Conservation (phyloP, 2,113 vertebrate species). For the Hyla sarda region DNA sequence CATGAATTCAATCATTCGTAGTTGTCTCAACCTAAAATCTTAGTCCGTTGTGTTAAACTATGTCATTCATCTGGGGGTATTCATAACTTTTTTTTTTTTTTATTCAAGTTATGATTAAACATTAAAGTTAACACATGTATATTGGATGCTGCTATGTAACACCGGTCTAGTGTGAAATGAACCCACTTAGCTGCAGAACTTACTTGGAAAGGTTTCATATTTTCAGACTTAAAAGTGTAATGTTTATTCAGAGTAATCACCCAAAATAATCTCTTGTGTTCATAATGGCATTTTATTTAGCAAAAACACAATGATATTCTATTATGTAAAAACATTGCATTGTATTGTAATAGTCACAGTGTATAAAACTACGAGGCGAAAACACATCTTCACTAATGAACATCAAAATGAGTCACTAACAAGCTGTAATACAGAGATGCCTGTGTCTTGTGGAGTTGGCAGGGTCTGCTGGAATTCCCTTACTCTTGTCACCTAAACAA, state of each 20-base stretch:
- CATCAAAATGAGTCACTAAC: constrained; percentile 54
- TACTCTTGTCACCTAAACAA: constrained; percentile 51
- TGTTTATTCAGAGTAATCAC: constrained; percentile 57
- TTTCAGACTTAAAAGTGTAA: constrained; percentile 52
- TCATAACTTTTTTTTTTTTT: not conserved
- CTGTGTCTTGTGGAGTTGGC: constrained; percentile 44
- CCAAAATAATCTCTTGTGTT: constrained; percentile 53
- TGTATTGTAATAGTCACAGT: constrained; percentile 53
- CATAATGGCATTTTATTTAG: constrained; percentile 43
- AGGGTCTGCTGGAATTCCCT: constrained; percentile 35
- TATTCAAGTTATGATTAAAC: constrained; percentile 11
- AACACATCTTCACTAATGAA: constrained; percentile 55
- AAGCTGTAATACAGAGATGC: constrained; percentile 55
- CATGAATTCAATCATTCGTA: not conserved
- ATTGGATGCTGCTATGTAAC: constrained; percentile 6
- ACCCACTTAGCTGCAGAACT: constrained; percentile 26
- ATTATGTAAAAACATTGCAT: constrained; percentile 41
- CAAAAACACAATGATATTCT: constrained; percentile 52
- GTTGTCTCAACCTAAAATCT: not conserved
- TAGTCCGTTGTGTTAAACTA: not conserved
- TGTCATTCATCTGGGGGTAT: not conserved
- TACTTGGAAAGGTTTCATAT: constrained; percentile 46
- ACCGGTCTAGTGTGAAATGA: constrained; percentile 18
- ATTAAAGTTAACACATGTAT: not conserved
- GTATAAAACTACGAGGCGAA: constrained; percentile 53